Conservation (phyloP, 2,797 vertebrate species). For the Heterohyrax brucei region DNA sequence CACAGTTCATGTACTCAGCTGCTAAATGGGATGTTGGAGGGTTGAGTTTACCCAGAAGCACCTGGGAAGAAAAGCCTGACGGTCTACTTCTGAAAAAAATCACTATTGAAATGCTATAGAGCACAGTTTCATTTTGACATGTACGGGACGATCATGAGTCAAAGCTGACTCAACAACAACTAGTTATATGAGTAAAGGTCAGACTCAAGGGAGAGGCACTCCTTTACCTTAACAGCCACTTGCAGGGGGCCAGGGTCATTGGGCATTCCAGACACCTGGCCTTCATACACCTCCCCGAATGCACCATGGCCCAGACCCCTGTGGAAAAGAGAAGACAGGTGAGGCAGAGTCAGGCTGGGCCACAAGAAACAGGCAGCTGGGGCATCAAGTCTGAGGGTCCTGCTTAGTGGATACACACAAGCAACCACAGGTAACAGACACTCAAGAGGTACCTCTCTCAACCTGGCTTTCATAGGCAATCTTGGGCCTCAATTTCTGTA, state of each 20-base stretch:
- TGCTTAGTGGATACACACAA: fast-evolving
- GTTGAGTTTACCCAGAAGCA: background rate
- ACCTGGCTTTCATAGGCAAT: background rate
- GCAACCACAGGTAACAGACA: background rate
- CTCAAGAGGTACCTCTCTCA: background rate
- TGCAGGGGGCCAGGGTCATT: constrained; percentile 97
- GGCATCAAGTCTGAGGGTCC: no score
- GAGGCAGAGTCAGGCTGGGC: constrained; percentile 26
- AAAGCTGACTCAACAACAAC: no score
- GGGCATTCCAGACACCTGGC: constrained; percentile 96
- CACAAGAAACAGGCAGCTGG: background rate
- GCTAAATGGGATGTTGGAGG: background rate
- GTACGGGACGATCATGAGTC: background rate
- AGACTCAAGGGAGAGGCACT: background rate
- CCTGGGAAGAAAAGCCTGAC: background rate
- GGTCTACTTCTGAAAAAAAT: background rate
- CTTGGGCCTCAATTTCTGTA: background rate
- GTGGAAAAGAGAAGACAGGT: constrained; percentile 86
- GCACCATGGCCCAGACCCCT: constrained; percentile 99
- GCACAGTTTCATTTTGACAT: background rate
- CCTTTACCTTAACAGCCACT: constrained; percentile 98
- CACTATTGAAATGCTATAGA: background rate
- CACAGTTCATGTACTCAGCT: background rate
- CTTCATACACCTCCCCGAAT: constrained; percentile 99
- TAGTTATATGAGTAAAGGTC: background rate